Evolutionary conservation across 1,140 invertebrate genomes (phyloP).

Genomic region (Conopomorpha cramerella): DNA sequence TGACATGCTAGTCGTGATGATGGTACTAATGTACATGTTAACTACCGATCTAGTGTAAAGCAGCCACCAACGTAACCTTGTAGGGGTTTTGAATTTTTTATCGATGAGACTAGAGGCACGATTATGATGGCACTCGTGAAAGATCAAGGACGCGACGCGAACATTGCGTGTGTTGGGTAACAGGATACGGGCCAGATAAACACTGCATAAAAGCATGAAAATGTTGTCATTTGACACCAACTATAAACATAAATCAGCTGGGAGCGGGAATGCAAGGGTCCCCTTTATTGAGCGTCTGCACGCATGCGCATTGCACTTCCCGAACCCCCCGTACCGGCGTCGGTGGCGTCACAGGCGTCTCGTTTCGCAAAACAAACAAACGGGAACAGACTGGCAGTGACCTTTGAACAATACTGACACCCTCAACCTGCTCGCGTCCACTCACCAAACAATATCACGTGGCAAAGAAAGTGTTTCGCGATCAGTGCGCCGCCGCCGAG

Average conservation of each 20-base stretch:
- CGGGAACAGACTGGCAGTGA: slow-evolving; percentile 19
- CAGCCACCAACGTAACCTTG: no score
- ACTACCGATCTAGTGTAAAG: no score
- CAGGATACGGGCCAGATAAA: no score
- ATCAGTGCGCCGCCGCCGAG: slow-evolving; percentile 21
- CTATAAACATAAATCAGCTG: slow-evolving; percentile 45
- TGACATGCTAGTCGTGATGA: no score
- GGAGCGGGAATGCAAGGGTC: slow-evolving; percentile 11
- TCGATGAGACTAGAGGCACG: no score
- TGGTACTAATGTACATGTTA: no score
- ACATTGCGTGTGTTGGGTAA: no score
- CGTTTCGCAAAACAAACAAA: slow-evolving; percentile 48
- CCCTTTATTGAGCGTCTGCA: slow-evolving; percentile 34
- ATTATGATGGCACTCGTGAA: no score
- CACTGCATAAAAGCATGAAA: no score
- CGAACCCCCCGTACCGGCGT: not conserved
- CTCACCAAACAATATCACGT: slow-evolving; percentile 19
- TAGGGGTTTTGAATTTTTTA: no score
- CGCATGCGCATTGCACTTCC: slow-evolving; percentile 30
- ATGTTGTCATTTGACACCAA: no score
- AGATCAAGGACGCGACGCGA: no score
- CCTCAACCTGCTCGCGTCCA: slow-evolving; percentile 1
- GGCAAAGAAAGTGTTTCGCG: slow-evolving; percentile 42
- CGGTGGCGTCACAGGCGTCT: slow-evolving; percentile 18
- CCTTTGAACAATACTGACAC: slow-evolving; percentile 27